phyloP scores from a whole-genome alignment of 35 echinoderm and acorn worm genomes.

The Ophioderma brevispina region DNA sequence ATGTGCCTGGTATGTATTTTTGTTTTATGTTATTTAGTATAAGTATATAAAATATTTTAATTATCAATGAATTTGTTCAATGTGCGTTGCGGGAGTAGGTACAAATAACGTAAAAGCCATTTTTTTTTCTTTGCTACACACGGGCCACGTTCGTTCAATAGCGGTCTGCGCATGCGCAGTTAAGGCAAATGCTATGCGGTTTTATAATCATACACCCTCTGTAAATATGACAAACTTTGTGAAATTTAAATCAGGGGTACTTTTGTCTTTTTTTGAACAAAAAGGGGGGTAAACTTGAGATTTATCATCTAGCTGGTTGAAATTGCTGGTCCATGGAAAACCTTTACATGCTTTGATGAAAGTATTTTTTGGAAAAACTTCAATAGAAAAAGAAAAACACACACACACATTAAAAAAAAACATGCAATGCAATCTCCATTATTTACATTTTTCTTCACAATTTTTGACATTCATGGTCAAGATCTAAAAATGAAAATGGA shows the following conservation, averaged over 20 bases:
- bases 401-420: neutral
- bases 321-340: too few relatives aligned
- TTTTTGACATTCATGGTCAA: neutral
- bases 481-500: neutral
- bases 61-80: neutral
- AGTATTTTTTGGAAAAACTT: too few relatives aligned
- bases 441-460: neutral
- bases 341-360: neutral
- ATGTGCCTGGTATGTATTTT: constrained; percentile 21
- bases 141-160: neutral
- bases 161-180: neutral
- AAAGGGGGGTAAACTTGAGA: neutral
- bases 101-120: neutral
- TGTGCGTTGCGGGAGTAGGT: neutral
- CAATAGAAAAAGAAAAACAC: too few relatives aligned
- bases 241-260: neutral
- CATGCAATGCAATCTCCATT: neutral
- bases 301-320: neutral
- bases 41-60: neutral
- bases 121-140: neutral
- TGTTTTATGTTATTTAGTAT: neutral
- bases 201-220: neutral
- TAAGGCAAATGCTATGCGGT: neutral
- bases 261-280: neutral
- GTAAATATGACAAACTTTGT: neutral